phyloP scores from a whole-genome alignment of 2,888 invertebrate species.

The Celastrina argiolus region DNA sequence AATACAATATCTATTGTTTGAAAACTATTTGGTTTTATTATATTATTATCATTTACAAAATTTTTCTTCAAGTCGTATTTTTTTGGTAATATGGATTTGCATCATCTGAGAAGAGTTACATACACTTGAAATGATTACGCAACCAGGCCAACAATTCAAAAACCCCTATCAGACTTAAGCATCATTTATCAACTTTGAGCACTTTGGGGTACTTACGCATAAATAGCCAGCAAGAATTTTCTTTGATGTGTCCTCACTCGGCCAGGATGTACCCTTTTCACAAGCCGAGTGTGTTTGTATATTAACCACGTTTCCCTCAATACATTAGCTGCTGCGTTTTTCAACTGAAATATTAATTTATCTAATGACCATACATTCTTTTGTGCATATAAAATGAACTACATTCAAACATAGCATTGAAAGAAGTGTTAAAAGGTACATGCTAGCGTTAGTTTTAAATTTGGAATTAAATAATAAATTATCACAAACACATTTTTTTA shows the following conservation, averaged over 20 bases:
- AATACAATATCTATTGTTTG: not conserved
- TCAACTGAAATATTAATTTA: constrained; percentile 83
- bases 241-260: constrained; percentile 98
- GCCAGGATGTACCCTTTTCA: constrained; percentile 96
- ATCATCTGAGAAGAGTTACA: not conserved
- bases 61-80: not conserved
- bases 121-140: not conserved
- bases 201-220: constrained; percentile 88
- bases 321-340: constrained; percentile 99
- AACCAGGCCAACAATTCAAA: not conserved
- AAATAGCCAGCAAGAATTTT: constrained; percentile 99
- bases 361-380: not conserved
- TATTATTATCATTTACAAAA: too few species aligned
- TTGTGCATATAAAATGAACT: not conserved
- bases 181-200: constrained; percentile 12
- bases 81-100: not conserved
- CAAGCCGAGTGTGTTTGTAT: constrained; percentile 99
- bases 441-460: constrained; percentile 14
- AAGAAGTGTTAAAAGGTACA: constrained; percentile 20
- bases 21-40: too few species aligned
- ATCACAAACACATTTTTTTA: not conserved
- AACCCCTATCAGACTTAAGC: not conserved
- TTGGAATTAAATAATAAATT: not conserved
- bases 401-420: constrained; percentile 4
- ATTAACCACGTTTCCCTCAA: constrained; percentile 99